Percentiles rank a stretch among this genome's conserved stretches.
phyloP scores from a whole-genome alignment of 2,888 invertebrate genomes.

The Caenorhabditis drosophilae region DNA sequence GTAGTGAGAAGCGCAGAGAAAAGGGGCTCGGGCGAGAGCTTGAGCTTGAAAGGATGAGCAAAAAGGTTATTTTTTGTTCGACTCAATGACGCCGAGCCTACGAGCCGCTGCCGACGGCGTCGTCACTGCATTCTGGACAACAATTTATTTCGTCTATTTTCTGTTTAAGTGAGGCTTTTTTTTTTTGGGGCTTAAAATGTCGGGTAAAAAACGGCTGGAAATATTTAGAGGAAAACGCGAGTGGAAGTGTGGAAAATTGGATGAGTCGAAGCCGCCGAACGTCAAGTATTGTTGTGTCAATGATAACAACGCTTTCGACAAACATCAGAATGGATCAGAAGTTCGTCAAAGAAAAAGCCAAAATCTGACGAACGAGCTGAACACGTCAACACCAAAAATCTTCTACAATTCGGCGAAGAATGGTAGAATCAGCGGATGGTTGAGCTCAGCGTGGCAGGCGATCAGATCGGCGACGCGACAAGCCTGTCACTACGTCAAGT shows the following conservation, averaged over 20 bases:
- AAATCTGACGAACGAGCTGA: conserved; percentile 4
- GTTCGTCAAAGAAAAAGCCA: no score
- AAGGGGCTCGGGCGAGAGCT: no score
- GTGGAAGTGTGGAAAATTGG: conserved; percentile 49
- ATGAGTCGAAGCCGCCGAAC: conserved; percentile 1
- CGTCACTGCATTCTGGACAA: conserved; percentile 40
- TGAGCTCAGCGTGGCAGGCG: conserved; percentile 17
- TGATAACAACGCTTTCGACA: conserved; percentile 22
- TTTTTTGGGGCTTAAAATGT: not conserved
- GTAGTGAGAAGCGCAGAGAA: no score
- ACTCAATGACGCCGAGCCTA: not conserved
- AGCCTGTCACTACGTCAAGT: conserved; percentile 20
- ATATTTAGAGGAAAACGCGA: conserved; percentile 47
- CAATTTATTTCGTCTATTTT: conserved; percentile 51
- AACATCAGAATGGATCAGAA: no score
- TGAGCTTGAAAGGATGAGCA: not conserved
- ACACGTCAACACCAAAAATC: conserved; percentile 25
- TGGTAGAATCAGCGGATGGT: conserved; percentile 27
- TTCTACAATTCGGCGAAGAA: conserved; percentile 28
- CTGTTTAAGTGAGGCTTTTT: conserved; percentile 43
- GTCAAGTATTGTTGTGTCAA: conserved; percentile 43
- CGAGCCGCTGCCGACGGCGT: conserved; percentile 7
- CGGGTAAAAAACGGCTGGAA: not conserved
- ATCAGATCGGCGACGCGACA: conserved; percentile 9
- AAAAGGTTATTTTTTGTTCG: not conserved